Percentiles rank a stretch among this genome's conserved stretches.
Evolutionary conservation across 2,797 vertebrate species (phyloP).

Genomic region (Buceros bicornis): DNA sequence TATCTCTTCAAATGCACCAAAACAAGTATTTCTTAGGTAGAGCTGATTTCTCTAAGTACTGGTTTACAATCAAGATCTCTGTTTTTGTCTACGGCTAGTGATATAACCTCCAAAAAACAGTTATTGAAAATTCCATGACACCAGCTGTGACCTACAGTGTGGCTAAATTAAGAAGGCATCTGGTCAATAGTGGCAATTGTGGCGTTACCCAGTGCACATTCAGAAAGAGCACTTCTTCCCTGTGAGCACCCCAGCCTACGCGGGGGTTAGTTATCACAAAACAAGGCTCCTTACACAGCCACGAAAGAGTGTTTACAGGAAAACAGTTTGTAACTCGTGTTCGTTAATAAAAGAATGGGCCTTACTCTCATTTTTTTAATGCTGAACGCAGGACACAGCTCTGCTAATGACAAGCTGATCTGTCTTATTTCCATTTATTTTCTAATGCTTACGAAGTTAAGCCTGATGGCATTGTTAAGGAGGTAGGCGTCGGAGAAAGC

Average conservation of each 20-base stretch:
- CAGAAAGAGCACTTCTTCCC: neutral
- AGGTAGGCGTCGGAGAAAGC: neutral
- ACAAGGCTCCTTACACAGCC: neutral
- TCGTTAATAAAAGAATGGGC: neutral
- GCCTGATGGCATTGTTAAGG: neutral
- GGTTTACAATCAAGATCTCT: neutral
- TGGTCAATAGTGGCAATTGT: neutral
- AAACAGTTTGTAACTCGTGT: neutral
- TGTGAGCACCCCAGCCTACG: neutral
- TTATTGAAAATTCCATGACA: neutral
- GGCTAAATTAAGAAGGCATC: neutral
- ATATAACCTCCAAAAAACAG: neutral
- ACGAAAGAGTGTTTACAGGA: neutral
- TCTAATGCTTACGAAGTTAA: neutral
- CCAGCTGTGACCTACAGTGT: neutral
- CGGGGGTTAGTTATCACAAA: neutral
- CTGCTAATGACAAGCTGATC: neutral
- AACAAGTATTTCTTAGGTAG: neutral
- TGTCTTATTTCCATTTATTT: neutral
- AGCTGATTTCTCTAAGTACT: neutral
- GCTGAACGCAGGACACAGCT: neutral
- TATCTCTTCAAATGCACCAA: neutral
- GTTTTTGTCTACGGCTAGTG: neutral
- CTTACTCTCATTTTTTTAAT: neutral
- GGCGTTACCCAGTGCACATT: neutral